Evolutionary conservation across 2,113 vertebrate genomes (phyloP), one percentile per base, ranked within the genome.

Genomic region (Accipiter cooperii): DNA sequence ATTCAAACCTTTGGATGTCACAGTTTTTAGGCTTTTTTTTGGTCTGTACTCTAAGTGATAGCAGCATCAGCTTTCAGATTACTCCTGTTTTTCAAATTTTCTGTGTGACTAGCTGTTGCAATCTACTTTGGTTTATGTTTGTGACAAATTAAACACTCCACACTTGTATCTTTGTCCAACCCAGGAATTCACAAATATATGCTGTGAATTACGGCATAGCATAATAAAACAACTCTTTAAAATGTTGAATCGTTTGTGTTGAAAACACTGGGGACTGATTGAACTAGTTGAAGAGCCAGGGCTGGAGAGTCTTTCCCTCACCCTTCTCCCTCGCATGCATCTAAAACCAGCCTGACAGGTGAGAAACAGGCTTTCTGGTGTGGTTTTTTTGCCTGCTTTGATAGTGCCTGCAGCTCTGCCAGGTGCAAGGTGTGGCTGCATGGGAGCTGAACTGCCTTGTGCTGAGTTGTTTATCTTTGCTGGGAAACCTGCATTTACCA

Each of bases 351-450:
- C 89, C 78, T n/a, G 49, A 88, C 91, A 70, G 86, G 97, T 90
- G 79, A 76, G 79, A 89, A 97, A 95, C 96, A 85, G 94, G 87
- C 95, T 97, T 93, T 84, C 87, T 90, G 95, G 64, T 97, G 95
- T 95, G 93, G n/a, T 4, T 29, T 87, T 87, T 90, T 25, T 86
- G 44, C 83, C 86, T 93, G 94, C 91, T 93, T 76, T 88, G 85
- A 93, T 76, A 93, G 83, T 60, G 78, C 92, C 87, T 90, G 82
- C 25, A 64, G 89, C 95, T 63, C 64, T 88, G 38, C 81, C 97
- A 95, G 92, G 85, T 97, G 95, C 54, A 77, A 94, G 95, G 97
- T 96, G 96, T 94, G 93, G 92, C 92, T 64, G 91, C 83, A 81
- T 93, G 93, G 65, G 92, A 97, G 93, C 90, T 88, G 69, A 91